These are phyloP conservation scores for Lacerta viridis DNA, from an alignment of 2,797 vertebrate genomes.

Conservation along the genomic window DNA sequence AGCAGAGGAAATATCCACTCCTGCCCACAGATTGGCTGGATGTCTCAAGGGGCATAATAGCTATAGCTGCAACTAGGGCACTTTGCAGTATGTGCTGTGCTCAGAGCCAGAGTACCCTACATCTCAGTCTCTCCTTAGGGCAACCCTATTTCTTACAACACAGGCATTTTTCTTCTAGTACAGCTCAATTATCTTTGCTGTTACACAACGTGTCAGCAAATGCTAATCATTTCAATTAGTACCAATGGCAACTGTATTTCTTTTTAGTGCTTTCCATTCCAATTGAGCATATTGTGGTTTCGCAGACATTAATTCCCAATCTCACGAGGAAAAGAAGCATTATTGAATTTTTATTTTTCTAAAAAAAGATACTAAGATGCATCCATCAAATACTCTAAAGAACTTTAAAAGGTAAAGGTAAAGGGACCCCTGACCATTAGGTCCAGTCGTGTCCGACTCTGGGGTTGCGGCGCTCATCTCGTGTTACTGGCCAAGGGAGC, in stretches of 20 bases:
- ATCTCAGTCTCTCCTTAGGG: not conserved
- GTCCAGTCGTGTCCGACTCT: too few species aligned
- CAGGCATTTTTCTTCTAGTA: not conserved
- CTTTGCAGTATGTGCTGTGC: not conserved
- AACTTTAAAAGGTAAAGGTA: too few species aligned
- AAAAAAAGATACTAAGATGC: conserved; percentile 1
- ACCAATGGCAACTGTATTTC: not conserved
- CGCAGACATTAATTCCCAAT: not conserved
- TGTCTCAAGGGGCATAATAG: not conserved
- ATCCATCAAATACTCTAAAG: not conserved
- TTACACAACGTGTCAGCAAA: conserved; percentile 19
- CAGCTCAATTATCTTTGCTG: conserved; percentile 14
- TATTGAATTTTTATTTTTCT: not conserved
- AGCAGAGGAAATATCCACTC: not conserved
- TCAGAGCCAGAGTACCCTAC: not conserved
- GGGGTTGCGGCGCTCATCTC: too few species aligned
- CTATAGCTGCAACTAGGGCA: not conserved
- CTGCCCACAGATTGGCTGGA: not conserved
- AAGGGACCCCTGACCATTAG: too few species aligned
- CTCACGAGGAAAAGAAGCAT: not conserved
- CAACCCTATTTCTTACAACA: not conserved
- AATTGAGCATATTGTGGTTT: not conserved
- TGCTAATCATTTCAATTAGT: conserved; percentile 19
- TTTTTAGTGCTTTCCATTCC: conserved; percentile 16
- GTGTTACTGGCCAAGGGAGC: too few species aligned